Percentiles rank a stretch among this genome's conserved stretches.
Evolutionary conservation across 2,113 vertebrate species (phyloP).

Genomic region (Chaenocephalus aceratus): DNA sequence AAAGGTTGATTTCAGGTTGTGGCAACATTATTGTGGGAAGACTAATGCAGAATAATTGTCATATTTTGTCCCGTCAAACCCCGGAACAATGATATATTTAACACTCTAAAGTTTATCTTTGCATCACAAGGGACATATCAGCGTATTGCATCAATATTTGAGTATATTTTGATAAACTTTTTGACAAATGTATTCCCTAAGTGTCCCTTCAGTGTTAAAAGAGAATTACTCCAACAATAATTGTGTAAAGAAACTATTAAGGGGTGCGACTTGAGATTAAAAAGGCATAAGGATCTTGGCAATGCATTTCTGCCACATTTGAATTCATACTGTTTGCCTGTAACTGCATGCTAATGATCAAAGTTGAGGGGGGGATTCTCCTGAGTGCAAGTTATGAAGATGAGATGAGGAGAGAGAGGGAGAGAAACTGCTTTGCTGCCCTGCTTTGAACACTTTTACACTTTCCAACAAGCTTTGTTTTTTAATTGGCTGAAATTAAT

Average conservation of each 20-base stretch:
- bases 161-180: neutral
- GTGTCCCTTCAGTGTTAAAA: slow-evolving; percentile 10
- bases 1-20: slow-evolving; percentile 80
- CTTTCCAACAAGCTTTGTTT: slow-evolving; percentile 99
- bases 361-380: slow-evolving; percentile 82
- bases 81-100: slow-evolving; percentile 56
- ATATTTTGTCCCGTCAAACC: slow-evolving; percentile 74
- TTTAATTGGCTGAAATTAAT: slow-evolving; percentile 99
- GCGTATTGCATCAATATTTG: slow-evolving; percentile 4
- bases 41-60: slow-evolving; percentile 81
- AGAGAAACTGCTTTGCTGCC: slow-evolving; percentile 81
- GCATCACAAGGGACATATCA: slow-evolving; percentile 15
- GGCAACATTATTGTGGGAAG: slow-evolving; percentile 72
- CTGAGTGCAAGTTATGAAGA: slow-evolving; percentile 85
- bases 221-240: slow-evolving; percentile 26
- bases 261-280: slow-evolving; percentile 64
- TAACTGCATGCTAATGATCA: slow-evolving; percentile 86
- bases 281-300: slow-evolving; percentile 61
- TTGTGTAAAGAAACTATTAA: slow-evolving; percentile 50
- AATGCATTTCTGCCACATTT: slow-evolving; percentile 76
- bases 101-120: slow-evolving; percentile 44
- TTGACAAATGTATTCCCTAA: neutral
- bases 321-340: slow-evolving; percentile 79
- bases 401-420: slow-evolving; percentile 81
- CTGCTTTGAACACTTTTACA: slow-evolving; percentile 94